These are phyloP conservation scores for Matsumyia berberina DNA, from an alignment of 2,888 invertebrate genomes.

Conservation along the genomic window DNA sequence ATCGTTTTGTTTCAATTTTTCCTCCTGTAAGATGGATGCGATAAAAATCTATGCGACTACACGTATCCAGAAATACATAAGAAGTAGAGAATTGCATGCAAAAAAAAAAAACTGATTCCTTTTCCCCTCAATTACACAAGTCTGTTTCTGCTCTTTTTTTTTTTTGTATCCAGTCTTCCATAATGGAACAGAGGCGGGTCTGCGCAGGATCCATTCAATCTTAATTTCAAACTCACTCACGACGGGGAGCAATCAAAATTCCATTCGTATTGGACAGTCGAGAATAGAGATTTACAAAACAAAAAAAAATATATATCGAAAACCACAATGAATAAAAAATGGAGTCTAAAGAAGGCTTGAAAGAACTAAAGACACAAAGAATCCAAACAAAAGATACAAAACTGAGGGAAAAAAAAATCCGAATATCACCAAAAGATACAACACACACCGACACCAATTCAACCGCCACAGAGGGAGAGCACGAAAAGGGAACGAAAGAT, in stretches of 20 bases:
- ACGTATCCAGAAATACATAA: not conserved
- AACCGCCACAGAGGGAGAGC: conserved; percentile 34
- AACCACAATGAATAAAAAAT: conserved; percentile 77
- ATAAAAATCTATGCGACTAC: conserved; percentile 19
- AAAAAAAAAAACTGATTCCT: conserved; percentile 34
- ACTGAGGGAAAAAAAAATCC: conserved; percentile 35
- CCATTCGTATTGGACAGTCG: conserved; percentile 71
- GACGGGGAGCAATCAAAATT: conserved; percentile 73
- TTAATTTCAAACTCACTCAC: conserved; percentile 65
- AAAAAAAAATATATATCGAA: conserved; percentile 53
- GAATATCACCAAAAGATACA: conserved; percentile 71
- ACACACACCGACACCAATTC: conserved; percentile 64
- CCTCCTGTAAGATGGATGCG: conserved; percentile 33
- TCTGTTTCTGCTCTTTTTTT: conserved; percentile 23
- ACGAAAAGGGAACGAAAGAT: conserved; percentile 77
- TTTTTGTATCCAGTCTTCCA: conserved; percentile 64
- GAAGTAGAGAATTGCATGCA: conserved; percentile 50
- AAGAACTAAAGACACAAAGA: conserved; percentile 53
- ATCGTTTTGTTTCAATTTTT: conserved; percentile 33
- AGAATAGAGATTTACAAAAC: conserved; percentile 39
- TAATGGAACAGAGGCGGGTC: conserved; percentile 79
- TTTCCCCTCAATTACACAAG: conserved; percentile 35
- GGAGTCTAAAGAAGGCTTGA: conserved; percentile 71
- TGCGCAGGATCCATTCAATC: conserved; percentile 81
- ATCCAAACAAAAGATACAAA: conserved; percentile 63